Percentiles rank a stretch among this genome's conserved stretches.
Conservation (phyloP, 1,140 invertebrate genomes). For the Hylaeus anthracinus region DNA sequence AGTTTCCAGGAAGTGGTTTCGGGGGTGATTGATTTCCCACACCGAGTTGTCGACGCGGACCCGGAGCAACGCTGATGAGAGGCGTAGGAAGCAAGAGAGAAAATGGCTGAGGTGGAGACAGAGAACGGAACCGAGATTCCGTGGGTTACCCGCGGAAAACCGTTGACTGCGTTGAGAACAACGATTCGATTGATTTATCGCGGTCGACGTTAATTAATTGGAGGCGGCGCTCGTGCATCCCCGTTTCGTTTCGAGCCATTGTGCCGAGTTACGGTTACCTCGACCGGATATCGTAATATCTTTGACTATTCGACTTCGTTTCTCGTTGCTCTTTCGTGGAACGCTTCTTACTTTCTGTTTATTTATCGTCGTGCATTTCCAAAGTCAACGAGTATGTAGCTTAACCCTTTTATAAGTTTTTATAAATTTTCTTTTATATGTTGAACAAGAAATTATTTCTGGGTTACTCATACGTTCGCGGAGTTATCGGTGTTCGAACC, state of each 20-base stretch:
- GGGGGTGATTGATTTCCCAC: conserved; percentile 59
- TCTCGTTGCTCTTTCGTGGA: not conserved
- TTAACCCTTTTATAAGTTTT: too few relatives aligned
- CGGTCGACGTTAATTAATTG: conserved; percentile 49
- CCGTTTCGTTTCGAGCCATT: not conserved
- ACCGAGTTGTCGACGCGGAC: conserved; percentile 45
- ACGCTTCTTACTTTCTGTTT: not conserved
- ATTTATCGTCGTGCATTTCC: too few relatives aligned
- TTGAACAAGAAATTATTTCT: too few relatives aligned
- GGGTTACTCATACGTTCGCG: too few relatives aligned
- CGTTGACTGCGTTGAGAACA: conserved; percentile 48
- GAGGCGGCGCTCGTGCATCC: not conserved
- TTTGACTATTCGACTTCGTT: not conserved
- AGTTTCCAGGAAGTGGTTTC: conserved; percentile 57
- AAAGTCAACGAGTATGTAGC: too few relatives aligned
- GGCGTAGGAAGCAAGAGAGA: not conserved
- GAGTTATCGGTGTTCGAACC: too few relatives aligned
- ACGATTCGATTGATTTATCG: conserved; percentile 63
- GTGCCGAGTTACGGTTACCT: not conserved
- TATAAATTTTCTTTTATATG: too few relatives aligned
- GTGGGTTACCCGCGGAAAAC: conserved; percentile 48
- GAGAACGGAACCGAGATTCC: conserved; percentile 52
- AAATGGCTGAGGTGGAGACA: not conserved
- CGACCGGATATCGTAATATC: conserved; percentile 6
- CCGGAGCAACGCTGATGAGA: not conserved